Evolutionary conservation across 2,888 invertebrate genomes (phyloP).

Genomic region (Patella depressa): DNA sequence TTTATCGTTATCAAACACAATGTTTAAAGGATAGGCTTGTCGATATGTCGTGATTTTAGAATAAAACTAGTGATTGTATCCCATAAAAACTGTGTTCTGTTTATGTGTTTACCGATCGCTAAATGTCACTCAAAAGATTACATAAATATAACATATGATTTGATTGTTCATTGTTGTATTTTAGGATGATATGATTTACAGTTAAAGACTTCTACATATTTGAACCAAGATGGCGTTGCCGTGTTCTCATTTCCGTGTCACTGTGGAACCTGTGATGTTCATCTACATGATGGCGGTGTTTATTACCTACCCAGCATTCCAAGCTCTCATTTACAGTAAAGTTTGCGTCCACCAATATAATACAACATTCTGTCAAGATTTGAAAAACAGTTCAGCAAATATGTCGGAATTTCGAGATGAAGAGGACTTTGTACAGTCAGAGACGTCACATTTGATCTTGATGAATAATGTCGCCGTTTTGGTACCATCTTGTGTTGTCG

Average conservation of each 20-base stretch:
- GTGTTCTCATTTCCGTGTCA: slow-evolving; percentile 70
- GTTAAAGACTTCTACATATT: too few relatives aligned
- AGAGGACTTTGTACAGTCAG: slow-evolving; percentile 62
- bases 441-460: slow-evolving; percentile 67
- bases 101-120: too few relatives aligned
- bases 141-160: too few relatives aligned
- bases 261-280: slow-evolving; percentile 90
- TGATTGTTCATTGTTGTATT: too few relatives aligned
- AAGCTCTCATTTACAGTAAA: slow-evolving; percentile 71
- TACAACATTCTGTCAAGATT: slow-evolving; percentile 42
- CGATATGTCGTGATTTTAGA: too few relatives aligned
- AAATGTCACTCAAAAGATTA: too few relatives aligned
- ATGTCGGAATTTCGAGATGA: slow-evolving; percentile 30
- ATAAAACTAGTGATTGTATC: too few relatives aligned
- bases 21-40: too few relatives aligned
- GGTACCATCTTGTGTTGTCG: slow-evolving; percentile 63
- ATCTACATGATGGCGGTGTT: slow-evolving; percentile 87
- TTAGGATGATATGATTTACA: too few relatives aligned
- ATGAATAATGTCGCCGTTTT: slow-evolving; percentile 66
- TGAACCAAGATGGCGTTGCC: too few relatives aligned
- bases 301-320: slow-evolving; percentile 69
- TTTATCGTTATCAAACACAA: too few relatives aligned
- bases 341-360: slow-evolving; percentile 62
- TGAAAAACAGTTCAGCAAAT: slow-evolving; percentile 30
- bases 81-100: too few relatives aligned